Conservation (phyloP, 2,888 invertebrate genomes). For the Lymantria dispar region DNA sequence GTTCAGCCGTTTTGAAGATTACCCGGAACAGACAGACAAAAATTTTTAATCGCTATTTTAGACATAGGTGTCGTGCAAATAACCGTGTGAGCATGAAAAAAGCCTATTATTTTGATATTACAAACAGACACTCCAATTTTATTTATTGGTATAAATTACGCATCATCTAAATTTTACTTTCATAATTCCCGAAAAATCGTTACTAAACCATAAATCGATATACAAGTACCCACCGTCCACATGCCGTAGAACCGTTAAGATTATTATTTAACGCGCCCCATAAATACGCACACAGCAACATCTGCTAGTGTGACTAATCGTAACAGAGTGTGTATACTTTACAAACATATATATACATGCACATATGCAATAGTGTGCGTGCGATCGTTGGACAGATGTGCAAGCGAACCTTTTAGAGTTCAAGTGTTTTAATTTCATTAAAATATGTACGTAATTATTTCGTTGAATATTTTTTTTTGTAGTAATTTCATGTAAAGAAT, state of each 20-base stretch:
- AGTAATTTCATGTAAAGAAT: neutral
- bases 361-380: neutral
- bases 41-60: too few species aligned
- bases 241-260: conserved; percentile 47
- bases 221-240: conserved; percentile 20
- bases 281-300: conserved; percentile 22
- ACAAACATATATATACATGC: neutral
- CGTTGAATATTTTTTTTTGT: conserved; percentile 13
- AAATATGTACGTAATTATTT: conserved; percentile 30
- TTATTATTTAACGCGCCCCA: conserved; percentile 37
- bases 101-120: too few species aligned
- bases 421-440: conserved; percentile 46
- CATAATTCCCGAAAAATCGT: neutral
- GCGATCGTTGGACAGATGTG: conserved; percentile 46
- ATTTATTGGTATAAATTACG: neutral
- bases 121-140: too few species aligned
- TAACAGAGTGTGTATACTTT: neutral
- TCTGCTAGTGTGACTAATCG: conserved; percentile 7
- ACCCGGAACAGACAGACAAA: too few species aligned
- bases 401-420: conserved; percentile 34
- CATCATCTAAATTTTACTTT: neutral
- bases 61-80: too few species aligned
- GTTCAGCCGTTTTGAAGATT: too few species aligned
- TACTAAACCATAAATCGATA: conserved; percentile 16
- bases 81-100: too few species aligned